Evolutionary conservation across 2,888 invertebrate species (phyloP), one percentile per base, ranked within the genome.

Genomic region (Polymixis lichenea): DNA sequence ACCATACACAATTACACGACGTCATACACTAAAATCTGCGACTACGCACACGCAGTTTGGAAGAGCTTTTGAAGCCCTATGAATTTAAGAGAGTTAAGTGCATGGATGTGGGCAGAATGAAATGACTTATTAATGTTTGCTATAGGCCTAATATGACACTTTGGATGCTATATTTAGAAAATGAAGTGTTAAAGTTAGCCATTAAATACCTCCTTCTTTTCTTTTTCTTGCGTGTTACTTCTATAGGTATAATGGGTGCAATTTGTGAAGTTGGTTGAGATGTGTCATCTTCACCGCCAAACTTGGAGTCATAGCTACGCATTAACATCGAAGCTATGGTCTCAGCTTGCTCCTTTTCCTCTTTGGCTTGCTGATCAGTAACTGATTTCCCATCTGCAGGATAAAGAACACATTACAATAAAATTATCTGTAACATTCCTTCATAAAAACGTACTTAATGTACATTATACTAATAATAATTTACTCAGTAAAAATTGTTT

Each of bases 281-380:
- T 4, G 95, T 96, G 75, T 96, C 95, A 86, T 96, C 96, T 88
- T 96, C 96, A n/a, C 92, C 95, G 76, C 91, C 94, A 49, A 95
- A 83, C 83, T 95, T 95, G 28, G 89, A 81, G 74, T 95, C 96
- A 85, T 95, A 96, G 70, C 92, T 94, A 5, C 89, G 91, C 91
- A 96, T 92, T 80, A 96, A 82, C 89, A 95, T 92, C 11, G 91
- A 86, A 17, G 92, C 92, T 83, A 95, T 90, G 75, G 89, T 92
- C 84, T 94, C 94, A 25, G 95, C 93, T 68, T 93, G 93, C 78
- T 94, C 93, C 76, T 93, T 93, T 81, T 95, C 95, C 71, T 94
- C 95, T 86, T 92, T 94, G 43, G 91, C 90, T 81, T 92, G 91
- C 82, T 92, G 92, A 62, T 95, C 94, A 70, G 83, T 83, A 78